Evolutionary conservation across 1,140 invertebrate genomes (phyloP).

Genomic region (Eulimnadia texana): DNA sequence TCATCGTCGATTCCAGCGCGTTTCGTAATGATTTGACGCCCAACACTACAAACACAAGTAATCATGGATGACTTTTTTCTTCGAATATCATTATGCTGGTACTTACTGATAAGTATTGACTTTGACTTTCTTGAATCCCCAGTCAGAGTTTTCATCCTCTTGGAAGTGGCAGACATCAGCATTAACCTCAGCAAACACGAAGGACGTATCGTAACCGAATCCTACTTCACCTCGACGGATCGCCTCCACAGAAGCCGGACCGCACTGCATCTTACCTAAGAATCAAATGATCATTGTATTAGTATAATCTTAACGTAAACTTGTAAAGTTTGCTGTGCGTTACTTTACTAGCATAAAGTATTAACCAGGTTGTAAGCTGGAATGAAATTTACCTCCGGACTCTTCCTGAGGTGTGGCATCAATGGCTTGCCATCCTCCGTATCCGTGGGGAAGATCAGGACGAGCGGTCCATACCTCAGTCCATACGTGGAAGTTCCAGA

Average conservation of each 20-base stretch:
- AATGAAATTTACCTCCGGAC: constrained; percentile 26
- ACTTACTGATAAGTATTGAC: constrained; percentile 18
- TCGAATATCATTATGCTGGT: too few species aligned
- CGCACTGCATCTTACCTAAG: constrained; percentile 28
- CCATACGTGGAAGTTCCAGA: constrained; percentile 84
- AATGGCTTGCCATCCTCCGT: constrained; percentile 37
- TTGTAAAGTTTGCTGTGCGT: too few species aligned
- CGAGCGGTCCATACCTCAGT: constrained; percentile 88
- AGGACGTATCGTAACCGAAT: constrained; percentile 33
- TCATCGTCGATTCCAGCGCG: constrained; percentile 26
- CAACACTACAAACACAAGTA: constrained; percentile 28
- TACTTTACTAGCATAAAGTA: too few species aligned
- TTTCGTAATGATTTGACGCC: constrained; percentile 35
- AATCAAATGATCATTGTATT: not conserved
- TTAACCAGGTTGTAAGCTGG: too few species aligned
- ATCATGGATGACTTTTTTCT: too few species aligned
- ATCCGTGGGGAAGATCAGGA: constrained; percentile 53
- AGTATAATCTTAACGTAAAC: not conserved
- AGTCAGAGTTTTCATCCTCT: constrained; percentile 22
- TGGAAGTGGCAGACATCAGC: constrained; percentile 33
- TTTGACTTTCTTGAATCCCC: constrained; percentile 23
- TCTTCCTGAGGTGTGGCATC: constrained; percentile 36
- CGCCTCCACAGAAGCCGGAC: constrained; percentile 36
- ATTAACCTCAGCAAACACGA: constrained; percentile 40
- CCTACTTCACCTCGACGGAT: constrained; percentile 36